Evolutionary conservation across 2,888 invertebrate genomes (phyloP).

Genomic region (Limenitis camilla): DNA sequence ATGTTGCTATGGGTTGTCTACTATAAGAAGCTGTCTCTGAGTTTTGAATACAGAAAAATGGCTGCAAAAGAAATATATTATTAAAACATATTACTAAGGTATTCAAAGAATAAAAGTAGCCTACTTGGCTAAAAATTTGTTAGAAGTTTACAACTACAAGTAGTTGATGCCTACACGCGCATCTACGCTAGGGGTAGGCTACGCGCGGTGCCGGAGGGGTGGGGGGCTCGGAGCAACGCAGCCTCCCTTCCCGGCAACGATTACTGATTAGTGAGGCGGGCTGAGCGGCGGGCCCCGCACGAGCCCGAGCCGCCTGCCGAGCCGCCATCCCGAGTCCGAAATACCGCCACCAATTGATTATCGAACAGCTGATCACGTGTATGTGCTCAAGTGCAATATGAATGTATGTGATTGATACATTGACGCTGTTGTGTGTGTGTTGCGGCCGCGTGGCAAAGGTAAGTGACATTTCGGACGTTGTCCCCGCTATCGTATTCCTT

Average conservation of each 20-base stretch:
- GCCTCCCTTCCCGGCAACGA: slow-evolving; percentile 74
- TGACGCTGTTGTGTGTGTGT: slow-evolving; percentile 43
- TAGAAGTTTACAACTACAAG: no score
- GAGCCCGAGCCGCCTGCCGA: slow-evolving; percentile 50
- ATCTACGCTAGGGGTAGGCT: slow-evolving; percentile 35
- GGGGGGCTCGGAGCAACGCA: slow-evolving; percentile 52
- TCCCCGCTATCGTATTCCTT: slow-evolving; percentile 4
- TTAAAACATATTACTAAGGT: no score
- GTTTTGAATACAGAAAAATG: no score
- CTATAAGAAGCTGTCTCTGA: no score
- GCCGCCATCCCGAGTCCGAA: slow-evolving; percentile 19
- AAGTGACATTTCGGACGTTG: slow-evolving; percentile 33
- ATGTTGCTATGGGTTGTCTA: no score
- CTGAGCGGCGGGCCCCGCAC: slow-evolving; percentile 61
- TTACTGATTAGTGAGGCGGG: slow-evolving; percentile 75
- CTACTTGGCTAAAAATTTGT: no score
- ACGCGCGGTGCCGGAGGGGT: slow-evolving; percentile 50
- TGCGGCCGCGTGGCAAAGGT: slow-evolving; percentile 38
- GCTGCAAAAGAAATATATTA: no score
- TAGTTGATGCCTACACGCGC: slow-evolving; percentile 25
- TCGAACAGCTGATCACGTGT: slow-evolving; percentile 54
- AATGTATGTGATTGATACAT: slow-evolving; percentile 47
- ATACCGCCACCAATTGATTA: slow-evolving; percentile 25
- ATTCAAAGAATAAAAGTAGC: no score
- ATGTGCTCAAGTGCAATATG: slow-evolving; percentile 58